Conservation (phyloP, 2,113 vertebrate genomes). For the Thunnus thynnus region DNA sequence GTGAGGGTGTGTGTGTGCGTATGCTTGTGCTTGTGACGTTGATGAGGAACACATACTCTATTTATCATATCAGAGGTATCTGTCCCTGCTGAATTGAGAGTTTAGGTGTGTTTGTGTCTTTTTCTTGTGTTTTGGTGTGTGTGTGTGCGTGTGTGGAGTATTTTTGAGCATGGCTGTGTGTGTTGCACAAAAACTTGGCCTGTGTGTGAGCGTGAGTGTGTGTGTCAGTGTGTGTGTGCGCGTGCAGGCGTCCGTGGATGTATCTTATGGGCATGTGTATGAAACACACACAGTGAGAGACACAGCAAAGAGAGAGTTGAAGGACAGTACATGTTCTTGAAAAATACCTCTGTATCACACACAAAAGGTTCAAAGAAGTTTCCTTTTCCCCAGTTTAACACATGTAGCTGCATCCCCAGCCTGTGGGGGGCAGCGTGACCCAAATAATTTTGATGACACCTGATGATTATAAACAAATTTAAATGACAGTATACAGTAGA, state of each 20-base stretch:
- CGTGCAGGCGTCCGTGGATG: background rate
- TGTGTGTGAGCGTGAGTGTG: background rate
- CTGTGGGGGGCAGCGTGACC: conserved; percentile 76
- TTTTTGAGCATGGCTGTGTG: conserved; percentile 16
- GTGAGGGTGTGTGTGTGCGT: conserved; percentile 41
- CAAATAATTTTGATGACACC: conserved; percentile 46
- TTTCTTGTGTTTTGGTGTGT: background rate
- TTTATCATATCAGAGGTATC: conserved; percentile 63
- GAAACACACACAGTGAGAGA: conserved; percentile 29
- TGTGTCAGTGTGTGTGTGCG: background rate
- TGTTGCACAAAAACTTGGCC: conserved; percentile 1
- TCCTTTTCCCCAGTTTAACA: conserved; percentile 14
- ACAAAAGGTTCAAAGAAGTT: conserved; percentile 35
- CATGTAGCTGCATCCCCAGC: conserved; percentile 46
- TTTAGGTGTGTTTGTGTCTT: conserved; percentile 51
- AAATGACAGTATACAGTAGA: background rate
- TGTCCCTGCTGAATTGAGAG: conserved; percentile 50
- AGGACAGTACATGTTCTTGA: conserved; percentile 65
- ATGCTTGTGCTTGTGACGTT: conserved; percentile 45
- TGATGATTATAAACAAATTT: background rate
- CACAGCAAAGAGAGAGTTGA: conserved; percentile 55
- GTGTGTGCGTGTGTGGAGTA: background rate
- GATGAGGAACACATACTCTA: conserved; percentile 44
- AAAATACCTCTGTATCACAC: conserved; percentile 21
- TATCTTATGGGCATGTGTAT: conserved; percentile 32